Percentiles rank a stretch among this genome's conserved stretches.
These are phyloP conservation scores for Todiramphus saurophagus DNA, from an alignment of 2,113 vertebrate species.

Conservation along the genomic window DNA sequence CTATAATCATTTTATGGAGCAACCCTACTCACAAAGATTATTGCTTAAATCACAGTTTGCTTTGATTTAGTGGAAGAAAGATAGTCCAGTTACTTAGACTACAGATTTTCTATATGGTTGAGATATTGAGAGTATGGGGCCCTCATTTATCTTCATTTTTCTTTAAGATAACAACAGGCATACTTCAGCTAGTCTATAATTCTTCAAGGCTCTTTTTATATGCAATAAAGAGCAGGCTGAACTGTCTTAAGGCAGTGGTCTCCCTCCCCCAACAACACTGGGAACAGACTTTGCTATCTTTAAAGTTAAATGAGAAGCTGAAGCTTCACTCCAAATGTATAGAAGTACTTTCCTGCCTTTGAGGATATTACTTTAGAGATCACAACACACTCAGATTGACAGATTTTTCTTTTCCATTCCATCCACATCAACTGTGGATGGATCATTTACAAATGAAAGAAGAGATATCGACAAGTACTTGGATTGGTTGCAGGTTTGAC, in stretches of 20 bases:
- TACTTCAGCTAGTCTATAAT: background rate
- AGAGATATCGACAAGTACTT: background rate
- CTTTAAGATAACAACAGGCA: background rate
- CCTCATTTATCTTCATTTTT: background rate
- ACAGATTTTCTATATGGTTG: background rate
- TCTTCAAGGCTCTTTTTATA: background rate
- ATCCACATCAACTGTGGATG: background rate
- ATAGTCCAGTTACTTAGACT: background rate
- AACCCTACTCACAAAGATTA: background rate
- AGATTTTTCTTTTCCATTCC: background rate
- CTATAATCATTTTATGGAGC: background rate
- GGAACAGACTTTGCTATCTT: background rate
- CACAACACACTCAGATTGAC: background rate
- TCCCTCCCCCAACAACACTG: background rate
- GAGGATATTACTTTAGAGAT: background rate
- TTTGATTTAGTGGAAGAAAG: background rate
- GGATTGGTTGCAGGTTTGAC: accelerated
- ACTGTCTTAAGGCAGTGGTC: background rate
- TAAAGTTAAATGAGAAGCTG: background rate
- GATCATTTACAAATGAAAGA: background rate
- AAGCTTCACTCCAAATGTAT: background rate
- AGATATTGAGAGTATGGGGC: background rate
- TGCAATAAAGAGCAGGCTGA: background rate
- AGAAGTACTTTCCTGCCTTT: background rate
- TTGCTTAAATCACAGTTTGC: background rate